Evolutionary conservation across 2,113 vertebrate species (phyloP).

Genomic region (Pomatostomus ruficeps): DNA sequence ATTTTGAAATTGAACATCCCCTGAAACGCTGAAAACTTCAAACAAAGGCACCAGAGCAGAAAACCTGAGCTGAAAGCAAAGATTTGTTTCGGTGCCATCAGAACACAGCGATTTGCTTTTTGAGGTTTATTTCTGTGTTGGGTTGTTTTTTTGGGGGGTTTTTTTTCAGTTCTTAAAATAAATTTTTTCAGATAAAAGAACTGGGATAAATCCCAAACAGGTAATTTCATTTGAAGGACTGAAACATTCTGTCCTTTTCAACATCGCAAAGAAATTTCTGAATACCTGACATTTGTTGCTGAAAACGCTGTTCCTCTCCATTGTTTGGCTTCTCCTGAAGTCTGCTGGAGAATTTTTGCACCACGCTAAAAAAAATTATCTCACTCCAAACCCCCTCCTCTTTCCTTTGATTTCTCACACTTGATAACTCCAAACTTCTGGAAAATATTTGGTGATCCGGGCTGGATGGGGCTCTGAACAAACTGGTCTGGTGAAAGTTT

Average conservation of each 20-base stretch:
- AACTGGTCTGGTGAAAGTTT: background rate
- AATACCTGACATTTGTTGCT: background rate
- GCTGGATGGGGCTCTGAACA: background rate
- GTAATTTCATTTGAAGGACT: background rate
- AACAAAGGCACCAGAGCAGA: background rate
- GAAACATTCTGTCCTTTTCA: slow-evolving; percentile 1
- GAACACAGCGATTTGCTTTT: background rate
- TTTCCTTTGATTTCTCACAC: background rate
- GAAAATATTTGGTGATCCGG: background rate
- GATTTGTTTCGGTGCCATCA: background rate
- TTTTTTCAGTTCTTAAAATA: background rate
- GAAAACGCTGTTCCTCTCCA: background rate
- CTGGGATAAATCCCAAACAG: background rate
- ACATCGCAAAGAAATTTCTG: background rate
- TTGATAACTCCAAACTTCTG: background rate
- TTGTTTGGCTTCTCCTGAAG: background rate
- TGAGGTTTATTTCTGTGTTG: background rate
- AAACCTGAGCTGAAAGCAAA: background rate
- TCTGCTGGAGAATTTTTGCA: background rate
- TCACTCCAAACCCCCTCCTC: background rate
- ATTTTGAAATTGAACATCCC: background rate
- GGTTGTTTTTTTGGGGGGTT: background rate
- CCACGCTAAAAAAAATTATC: background rate
- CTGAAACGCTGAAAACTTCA: background rate
- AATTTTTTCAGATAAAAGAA: background rate